A percentile compares a stretch with the other conserved stretches of the same genome.
Conservation (phyloP, 2,797 vertebrate species). For the Enteromius argenteus region DNA sequence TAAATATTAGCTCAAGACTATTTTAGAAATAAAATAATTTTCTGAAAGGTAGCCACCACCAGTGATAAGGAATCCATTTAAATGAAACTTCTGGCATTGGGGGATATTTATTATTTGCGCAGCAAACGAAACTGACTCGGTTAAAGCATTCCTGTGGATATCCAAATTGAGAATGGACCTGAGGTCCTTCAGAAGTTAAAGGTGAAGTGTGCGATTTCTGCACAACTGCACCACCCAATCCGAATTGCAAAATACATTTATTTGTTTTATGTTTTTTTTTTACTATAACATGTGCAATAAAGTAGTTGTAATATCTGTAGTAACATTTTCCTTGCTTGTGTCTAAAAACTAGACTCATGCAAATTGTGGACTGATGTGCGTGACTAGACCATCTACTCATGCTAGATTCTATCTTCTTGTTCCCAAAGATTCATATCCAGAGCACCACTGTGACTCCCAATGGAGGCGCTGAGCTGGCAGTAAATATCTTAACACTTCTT, state of each 20-base stretch:
- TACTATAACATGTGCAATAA: neutral
- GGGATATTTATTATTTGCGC: slow-evolving; percentile 51
- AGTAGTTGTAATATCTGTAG: neutral
- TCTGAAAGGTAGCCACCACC: slow-evolving; percentile 30
- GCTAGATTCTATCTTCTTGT: slow-evolving; percentile 4
- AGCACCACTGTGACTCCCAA: neutral
- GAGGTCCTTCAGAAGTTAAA: slow-evolving; percentile 37
- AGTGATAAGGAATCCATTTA: slow-evolving; percentile 40
- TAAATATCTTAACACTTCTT: slow-evolving; percentile 7
- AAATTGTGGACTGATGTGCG: neutral
- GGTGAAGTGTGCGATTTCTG: slow-evolving; percentile 16
- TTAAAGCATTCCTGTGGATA: slow-evolving; percentile 50
- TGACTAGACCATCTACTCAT: slow-evolving; percentile 10
- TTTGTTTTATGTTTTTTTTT: neutral
- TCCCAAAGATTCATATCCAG: slow-evolving; percentile 1
- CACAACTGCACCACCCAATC: too few relatives aligned
- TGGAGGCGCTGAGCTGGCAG: slow-evolving; percentile 13
- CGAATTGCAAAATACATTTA: neutral
- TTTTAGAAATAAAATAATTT: slow-evolving; percentile 42
- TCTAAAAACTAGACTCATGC: neutral
- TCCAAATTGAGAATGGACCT: slow-evolving; percentile 35
- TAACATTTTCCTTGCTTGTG: neutral
- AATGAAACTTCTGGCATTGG: slow-evolving; percentile 23
- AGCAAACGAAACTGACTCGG: slow-evolving; percentile 33
- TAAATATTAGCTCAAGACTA: slow-evolving; percentile 51